phyloP scores from a whole-genome alignment of 1,140 invertebrate genomes.

The Meloidogyne floridensis region DNA sequence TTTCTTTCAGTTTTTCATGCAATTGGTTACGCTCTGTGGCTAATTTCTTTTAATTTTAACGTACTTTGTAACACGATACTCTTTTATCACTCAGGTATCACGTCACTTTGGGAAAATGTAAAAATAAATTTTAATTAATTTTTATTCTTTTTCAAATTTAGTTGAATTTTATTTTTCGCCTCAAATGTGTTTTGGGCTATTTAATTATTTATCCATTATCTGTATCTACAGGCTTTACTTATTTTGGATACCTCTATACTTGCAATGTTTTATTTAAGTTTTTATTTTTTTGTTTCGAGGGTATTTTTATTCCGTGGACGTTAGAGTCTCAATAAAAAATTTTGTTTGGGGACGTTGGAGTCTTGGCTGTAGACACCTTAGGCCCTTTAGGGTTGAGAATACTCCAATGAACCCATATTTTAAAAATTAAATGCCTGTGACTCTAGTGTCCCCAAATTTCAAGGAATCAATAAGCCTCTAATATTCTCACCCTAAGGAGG shows the following conservation, averaged over 20 bases:
- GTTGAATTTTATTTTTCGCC: slow-evolving; percentile 55
- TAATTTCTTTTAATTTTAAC: slow-evolving; percentile 49
- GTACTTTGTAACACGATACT: slow-evolving; percentile 62
- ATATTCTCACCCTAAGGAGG: no score
- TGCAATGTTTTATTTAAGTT: slow-evolving; percentile 51
- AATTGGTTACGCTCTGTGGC: background rate
- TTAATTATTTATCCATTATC: slow-evolving; percentile 57
- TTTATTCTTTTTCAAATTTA: slow-evolving; percentile 27
- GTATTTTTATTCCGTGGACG: no score
- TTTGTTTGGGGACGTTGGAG: no score
- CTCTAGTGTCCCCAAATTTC: no score
- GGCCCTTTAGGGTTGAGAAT: no score
- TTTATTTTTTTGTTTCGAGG: background rate
- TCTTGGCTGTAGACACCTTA: no score
- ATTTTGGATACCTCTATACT: slow-evolving; percentile 47
- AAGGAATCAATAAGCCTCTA: no score
- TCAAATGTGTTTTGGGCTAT: slow-evolving; percentile 57
- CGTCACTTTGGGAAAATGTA: slow-evolving; percentile 41
- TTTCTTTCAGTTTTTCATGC: slow-evolving; percentile 44
- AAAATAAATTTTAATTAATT: background rate
- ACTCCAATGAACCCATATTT: no score
- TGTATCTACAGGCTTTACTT: slow-evolving; percentile 58
- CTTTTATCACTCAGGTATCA: slow-evolving; percentile 57
- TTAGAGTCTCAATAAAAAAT: no score
- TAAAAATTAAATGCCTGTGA: no score